Conservation (phyloP, 1,140 invertebrate genomes). For the Drosophila arizonae region DNA sequence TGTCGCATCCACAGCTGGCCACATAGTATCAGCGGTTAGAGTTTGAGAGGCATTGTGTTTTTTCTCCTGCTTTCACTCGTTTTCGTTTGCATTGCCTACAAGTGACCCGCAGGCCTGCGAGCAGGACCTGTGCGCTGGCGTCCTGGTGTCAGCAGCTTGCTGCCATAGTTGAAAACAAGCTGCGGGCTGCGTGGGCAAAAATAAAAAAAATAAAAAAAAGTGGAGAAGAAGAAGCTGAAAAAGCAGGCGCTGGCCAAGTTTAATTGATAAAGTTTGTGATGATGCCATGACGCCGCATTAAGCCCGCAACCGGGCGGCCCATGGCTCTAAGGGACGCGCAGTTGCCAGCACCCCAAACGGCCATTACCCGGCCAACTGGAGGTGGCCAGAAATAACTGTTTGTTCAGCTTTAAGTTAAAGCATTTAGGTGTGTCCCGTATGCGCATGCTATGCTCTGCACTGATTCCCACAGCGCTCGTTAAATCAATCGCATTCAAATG, state of each 20-base stretch:
- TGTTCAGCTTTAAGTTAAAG: constrained; percentile 77
- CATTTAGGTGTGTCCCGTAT: constrained; percentile 54
- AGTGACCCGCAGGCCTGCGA: constrained; percentile 28
- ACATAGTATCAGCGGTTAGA: constrained; percentile 8
- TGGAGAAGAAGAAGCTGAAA: constrained; percentile 31
- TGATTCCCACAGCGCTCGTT: constrained; percentile 74
- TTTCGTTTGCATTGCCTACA: constrained; percentile 33
- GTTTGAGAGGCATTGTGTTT: constrained; percentile 18
- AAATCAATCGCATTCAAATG: constrained; percentile 71
- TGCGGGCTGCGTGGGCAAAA: constrained; percentile 59
- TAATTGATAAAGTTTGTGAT: constrained; percentile 78
- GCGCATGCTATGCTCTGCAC: constrained; percentile 50
- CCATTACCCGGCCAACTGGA: not conserved
- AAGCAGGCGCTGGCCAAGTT: constrained; percentile 59
- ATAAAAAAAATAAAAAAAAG: not conserved
- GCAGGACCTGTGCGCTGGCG: not conserved
- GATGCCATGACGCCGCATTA: constrained; percentile 77
- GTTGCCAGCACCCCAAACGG: constrained; percentile 2
- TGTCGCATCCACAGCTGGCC: not conserved
- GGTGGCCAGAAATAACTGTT: constrained; percentile 64
- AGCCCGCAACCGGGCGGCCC: constrained; percentile 49
- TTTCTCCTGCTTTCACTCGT: not conserved
- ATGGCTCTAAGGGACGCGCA: constrained; percentile 22
- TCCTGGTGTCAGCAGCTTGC: constrained; percentile 42
- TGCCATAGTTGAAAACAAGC: constrained; percentile 44